These are phyloP conservation scores for Cotesia vestalis DNA, from an alignment of 1,140 invertebrate species.

Conservation along the genomic window DNA sequence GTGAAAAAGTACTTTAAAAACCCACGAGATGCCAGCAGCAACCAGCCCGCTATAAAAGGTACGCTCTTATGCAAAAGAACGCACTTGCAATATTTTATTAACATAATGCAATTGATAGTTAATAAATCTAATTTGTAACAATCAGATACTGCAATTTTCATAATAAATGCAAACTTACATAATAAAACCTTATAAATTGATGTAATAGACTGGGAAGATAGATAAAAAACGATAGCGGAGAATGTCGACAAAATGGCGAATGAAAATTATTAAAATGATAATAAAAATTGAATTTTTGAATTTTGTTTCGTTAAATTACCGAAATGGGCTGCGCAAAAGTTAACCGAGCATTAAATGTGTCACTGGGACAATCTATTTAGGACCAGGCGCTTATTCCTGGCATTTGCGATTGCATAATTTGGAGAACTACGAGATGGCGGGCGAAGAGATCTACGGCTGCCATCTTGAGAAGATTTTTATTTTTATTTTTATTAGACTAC, in stretches of 20 bases:
- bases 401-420: slow-evolving; percentile 47
- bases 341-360: slow-evolving; percentile 56
- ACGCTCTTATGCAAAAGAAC: not conserved
- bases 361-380: slow-evolving; percentile 60
- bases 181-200: not conserved
- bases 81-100: not conserved
- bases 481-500: too few species aligned
- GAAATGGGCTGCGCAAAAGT: slow-evolving; percentile 34
- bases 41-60: too few species aligned
- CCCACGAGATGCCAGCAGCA: too few species aligned
- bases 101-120: not conserved
- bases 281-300: not conserved
- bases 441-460: not conserved
- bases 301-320: slow-evolving; percentile 2
- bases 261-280: not conserved
- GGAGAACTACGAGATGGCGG: not conserved
- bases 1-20: too few species aligned
- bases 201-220: too few species aligned
- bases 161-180: not conserved
- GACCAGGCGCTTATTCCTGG: slow-evolving; percentile 56
- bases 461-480: slow-evolving; percentile 29
- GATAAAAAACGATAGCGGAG: not conserved
- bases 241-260: not conserved
- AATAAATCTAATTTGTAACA: not conserved
- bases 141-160: too few species aligned